These are phyloP conservation scores for Odontamblyopus lacepedii DNA, from an alignment of 2,797 vertebrate genomes.

Conservation along the genomic window DNA sequence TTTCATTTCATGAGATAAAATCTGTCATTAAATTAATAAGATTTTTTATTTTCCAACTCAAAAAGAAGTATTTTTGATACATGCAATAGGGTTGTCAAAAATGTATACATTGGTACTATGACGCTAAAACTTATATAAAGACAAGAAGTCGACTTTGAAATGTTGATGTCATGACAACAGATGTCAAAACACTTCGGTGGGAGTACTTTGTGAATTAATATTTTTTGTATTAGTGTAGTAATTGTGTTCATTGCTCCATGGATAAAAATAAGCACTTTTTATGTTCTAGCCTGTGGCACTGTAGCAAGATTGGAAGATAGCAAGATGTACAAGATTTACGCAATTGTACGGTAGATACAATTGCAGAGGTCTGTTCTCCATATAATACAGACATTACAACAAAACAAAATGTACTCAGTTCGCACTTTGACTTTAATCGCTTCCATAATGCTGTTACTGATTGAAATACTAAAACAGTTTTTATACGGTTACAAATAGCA, in stretches of 20 bases:
- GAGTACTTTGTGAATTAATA: background rate
- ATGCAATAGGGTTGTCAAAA: background rate
- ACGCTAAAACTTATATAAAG: too few species aligned
- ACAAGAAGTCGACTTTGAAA: background rate
- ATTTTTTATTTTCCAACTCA: too few species aligned
- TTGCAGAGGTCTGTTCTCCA: background rate
- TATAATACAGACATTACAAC: background rate
- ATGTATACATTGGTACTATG: background rate
- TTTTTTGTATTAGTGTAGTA: background rate
- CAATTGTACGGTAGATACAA: too few species aligned
- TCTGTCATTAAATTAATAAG: too few species aligned
- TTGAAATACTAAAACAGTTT: background rate
- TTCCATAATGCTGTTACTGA: slow-evolving; percentile 3
- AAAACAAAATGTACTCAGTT: slow-evolving; percentile 5
- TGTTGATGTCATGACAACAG: background rate
- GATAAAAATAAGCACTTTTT: background rate
- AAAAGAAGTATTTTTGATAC: background rate
- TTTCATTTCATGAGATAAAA: too few species aligned
- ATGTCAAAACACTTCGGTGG: background rate
- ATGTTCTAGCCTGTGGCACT: background rate
- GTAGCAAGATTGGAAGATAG: too few species aligned
- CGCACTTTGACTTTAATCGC: background rate
- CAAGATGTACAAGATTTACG: too few species aligned
- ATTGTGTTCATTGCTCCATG: background rate
- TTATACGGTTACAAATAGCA: slow-evolving; percentile 8